Conservation (phyloP, 2,113 vertebrate genomes). For the Engraulis encrasicolus region DNA sequence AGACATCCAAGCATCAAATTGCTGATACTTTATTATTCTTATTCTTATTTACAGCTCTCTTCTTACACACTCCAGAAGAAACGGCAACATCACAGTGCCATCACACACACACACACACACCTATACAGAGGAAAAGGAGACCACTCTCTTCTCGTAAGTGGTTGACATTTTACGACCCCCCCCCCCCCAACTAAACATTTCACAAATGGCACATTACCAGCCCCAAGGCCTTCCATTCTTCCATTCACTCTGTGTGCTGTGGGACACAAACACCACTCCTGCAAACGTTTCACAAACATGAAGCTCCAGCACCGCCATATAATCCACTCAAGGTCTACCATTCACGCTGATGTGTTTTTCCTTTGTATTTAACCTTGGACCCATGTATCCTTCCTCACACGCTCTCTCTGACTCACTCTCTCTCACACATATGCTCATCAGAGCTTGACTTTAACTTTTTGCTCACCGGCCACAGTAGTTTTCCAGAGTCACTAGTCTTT, state of each 20-base stretch:
- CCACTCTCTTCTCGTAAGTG: background rate
- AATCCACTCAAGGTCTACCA: background rate
- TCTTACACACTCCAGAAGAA: slow-evolving; percentile 36
- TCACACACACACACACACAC: slow-evolving; percentile 25
- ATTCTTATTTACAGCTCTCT: slow-evolving; percentile 41
- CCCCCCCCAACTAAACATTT: too few species aligned
- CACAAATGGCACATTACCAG: too few species aligned
- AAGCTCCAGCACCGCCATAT: background rate
- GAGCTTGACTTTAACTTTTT: too few species aligned
- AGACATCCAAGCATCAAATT: slow-evolving; percentile 24
- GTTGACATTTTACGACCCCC: background rate
- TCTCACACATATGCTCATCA: background rate
- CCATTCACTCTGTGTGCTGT: too few species aligned
- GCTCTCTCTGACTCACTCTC: background rate
- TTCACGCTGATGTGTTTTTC: background rate
- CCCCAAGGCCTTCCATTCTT: too few species aligned
- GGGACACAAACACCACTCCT: too few species aligned
- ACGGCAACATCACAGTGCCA: background rate
- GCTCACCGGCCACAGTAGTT: too few species aligned
- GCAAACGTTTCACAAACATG: slow-evolving; percentile 47
- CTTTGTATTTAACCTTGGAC: too few species aligned
- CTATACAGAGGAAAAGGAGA: background rate
- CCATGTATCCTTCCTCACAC: background rate
- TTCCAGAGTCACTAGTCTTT: too few species aligned
- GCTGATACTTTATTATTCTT: slow-evolving; percentile 42